These are phyloP conservation scores for Myoxocephalus aenaeus DNA, from an alignment of 2,797 vertebrate species.

Conservation along the genomic window DNA sequence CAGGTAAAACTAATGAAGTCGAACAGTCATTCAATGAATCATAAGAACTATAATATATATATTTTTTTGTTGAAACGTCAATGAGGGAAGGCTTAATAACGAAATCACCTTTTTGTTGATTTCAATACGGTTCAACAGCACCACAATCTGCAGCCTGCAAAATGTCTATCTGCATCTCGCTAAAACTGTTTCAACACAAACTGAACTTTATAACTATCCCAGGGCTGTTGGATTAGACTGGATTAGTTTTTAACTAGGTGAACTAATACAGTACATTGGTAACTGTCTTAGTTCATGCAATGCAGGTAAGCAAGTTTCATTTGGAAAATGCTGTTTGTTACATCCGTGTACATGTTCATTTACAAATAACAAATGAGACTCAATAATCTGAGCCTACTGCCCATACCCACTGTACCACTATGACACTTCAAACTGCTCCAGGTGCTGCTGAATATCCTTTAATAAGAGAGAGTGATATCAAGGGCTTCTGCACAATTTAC, in stretches of 20 bases:
- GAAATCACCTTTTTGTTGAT: neutral
- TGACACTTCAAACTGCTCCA: conserved; percentile 10
- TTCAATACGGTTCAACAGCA: neutral
- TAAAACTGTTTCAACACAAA: neutral
- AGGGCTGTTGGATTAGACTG: neutral
- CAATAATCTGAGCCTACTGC: neutral
- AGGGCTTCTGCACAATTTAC: conserved; percentile 20
- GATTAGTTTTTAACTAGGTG: neutral
- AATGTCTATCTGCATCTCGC: neutral
- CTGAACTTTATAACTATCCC: neutral
- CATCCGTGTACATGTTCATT: neutral
- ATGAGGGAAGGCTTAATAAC: neutral
- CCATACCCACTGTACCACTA: neutral
- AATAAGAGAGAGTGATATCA: conserved; percentile 5
- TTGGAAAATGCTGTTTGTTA: neutral
- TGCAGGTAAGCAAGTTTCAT: neutral
- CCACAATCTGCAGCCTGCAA: neutral
- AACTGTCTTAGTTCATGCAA: neutral
- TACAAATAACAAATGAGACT: neutral
- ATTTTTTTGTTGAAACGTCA: neutral
- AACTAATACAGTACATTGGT: neutral
- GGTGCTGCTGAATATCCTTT: conserved; percentile 6
- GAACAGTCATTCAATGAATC: neutral
- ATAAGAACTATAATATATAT: too few species aligned
- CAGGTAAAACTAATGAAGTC: neutral